Evolutionary conservation across 1,140 invertebrate genomes (phyloP).

Genomic region (Chrysomallon squamiferum): DNA sequence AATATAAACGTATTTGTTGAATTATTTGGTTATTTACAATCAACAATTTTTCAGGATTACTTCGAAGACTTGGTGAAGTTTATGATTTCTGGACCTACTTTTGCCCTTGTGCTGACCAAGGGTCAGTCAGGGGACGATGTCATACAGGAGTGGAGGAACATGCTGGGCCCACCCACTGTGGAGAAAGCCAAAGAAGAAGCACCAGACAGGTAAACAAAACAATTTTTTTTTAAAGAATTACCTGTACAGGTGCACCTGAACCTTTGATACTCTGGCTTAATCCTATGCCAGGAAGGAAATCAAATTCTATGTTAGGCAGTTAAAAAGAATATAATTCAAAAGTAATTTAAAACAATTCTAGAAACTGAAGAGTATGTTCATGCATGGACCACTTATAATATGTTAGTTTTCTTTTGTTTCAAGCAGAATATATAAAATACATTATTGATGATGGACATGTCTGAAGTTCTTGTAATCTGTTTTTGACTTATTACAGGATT

Average conservation of each 20-base stretch:
- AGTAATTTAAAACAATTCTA: too few relatives aligned
- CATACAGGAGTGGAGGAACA: constrained; percentile 59
- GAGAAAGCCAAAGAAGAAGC: constrained; percentile 60
- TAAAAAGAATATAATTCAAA: too few relatives aligned
- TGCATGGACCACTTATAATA: too few relatives aligned
- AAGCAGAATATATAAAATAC: too few relatives aligned
- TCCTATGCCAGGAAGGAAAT: not conserved
- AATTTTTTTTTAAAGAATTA: not conserved
- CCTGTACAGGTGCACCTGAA: not conserved
- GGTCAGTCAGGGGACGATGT: constrained; percentile 53
- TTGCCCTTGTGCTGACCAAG: constrained; percentile 58
- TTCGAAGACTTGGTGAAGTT: constrained; percentile 60
- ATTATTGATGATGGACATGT: too few relatives aligned
- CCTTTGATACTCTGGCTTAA: not conserved
- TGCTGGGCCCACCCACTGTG: constrained; percentile 58
- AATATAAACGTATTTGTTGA: too few relatives aligned
- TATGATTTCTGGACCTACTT: constrained; percentile 59
- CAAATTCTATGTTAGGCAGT: not conserved
- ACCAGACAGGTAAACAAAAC: constrained; percentile 54
- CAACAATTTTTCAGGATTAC: constrained; percentile 51
- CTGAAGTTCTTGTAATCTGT: too few relatives aligned
- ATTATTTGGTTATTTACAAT: too few relatives aligned
- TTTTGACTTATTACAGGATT: too few relatives aligned
- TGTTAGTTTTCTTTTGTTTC: too few relatives aligned
- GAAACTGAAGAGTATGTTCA: too few relatives aligned